phyloP scores from a whole-genome alignment of 2,113 vertebrate species.

The Myiozetetes cayanensis region DNA sequence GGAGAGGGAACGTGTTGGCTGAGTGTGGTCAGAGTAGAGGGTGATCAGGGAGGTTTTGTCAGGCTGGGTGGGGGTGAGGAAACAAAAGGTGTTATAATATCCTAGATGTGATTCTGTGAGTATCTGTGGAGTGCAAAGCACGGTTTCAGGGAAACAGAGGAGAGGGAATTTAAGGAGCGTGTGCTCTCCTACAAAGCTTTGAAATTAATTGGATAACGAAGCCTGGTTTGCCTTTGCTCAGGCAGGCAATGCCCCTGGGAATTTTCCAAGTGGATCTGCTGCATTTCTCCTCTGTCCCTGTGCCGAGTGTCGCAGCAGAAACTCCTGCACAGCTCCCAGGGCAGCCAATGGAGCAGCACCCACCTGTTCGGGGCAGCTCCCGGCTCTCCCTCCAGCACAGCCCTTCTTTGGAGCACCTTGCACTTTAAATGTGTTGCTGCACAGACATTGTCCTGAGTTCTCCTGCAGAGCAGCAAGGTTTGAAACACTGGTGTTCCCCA shows the following conservation, averaged over 20 bases:
- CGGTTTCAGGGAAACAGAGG: background rate
- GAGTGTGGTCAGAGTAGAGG: background rate
- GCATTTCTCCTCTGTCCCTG: background rate
- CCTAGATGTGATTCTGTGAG: background rate
- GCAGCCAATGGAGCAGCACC: background rate
- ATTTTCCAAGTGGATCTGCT: background rate
- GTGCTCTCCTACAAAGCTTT: background rate
- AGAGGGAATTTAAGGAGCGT: background rate
- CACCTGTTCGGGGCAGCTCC: background rate
- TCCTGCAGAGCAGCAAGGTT: background rate
- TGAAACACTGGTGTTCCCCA: background rate
- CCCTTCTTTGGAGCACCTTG: background rate
- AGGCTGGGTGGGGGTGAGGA: background rate
- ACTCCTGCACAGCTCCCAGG: background rate
- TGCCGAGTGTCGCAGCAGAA: background rate
- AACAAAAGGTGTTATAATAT: background rate
- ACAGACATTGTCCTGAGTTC: rapidly evolving
- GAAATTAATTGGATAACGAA: background rate
- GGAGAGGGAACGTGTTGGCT: rapidly evolving
- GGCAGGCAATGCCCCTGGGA: background rate
- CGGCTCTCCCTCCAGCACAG: rapidly evolving
- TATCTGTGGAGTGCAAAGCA: background rate
- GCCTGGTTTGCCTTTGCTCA: background rate
- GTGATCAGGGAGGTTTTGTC: background rate
- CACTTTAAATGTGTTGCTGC: background rate